Percentiles rank a stretch among this genome's conserved stretches.
phyloP scores from a whole-genome alignment of 2,797 vertebrate genomes.

The Sternotherus odoratus region DNA sequence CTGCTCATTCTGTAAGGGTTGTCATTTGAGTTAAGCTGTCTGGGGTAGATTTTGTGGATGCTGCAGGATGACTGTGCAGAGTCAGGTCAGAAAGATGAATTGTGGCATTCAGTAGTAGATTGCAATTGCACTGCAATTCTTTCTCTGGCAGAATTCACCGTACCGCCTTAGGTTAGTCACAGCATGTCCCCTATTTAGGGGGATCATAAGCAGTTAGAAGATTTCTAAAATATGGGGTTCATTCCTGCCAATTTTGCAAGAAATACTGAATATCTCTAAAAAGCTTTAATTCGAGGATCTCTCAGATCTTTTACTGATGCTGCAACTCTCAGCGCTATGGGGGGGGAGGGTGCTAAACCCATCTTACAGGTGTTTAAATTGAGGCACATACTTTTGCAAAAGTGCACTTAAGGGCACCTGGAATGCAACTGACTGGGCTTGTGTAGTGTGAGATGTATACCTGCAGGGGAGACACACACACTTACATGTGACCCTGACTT shows the following conservation, averaged over 20 bases:
- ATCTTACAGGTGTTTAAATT: background rate
- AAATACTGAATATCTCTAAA: background rate
- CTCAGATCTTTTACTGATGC: background rate
- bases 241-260: background rate
- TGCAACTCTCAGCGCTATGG: no score
- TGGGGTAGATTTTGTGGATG: background rate
- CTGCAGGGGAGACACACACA: background rate
- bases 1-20: background rate
- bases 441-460: background rate
- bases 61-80: background rate
- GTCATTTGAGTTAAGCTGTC: background rate
- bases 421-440: background rate
- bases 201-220: background rate
- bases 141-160: background rate
- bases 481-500: background rate
- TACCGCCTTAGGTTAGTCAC: background rate
- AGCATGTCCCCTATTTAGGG: no score
- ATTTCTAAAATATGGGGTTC: background rate
- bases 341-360: background rate
- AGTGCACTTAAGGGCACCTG: background rate
- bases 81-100: rapidly evolving
- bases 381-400: background rate
- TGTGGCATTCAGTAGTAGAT: background rate
- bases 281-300: background rate
- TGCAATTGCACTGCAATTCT: background rate